These are phyloP conservation scores for Sterrhoptilus dennistouni DNA, from an alignment of 2,113 vertebrate species.

Conservation along the genomic window DNA sequence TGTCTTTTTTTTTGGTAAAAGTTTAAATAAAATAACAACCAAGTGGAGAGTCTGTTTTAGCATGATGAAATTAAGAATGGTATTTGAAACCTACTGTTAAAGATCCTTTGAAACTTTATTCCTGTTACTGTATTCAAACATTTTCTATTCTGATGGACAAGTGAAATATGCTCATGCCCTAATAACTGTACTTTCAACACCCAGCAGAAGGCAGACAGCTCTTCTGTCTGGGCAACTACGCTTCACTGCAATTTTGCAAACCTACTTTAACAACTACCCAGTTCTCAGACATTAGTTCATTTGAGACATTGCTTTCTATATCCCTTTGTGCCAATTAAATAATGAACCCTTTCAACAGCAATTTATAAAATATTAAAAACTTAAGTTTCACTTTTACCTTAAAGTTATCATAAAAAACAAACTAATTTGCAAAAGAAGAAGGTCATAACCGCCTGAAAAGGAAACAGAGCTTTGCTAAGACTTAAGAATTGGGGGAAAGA, in stretches of 20 bases:
- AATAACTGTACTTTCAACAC: background rate
- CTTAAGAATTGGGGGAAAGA: slow-evolving; percentile 51
- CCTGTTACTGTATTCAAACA: background rate
- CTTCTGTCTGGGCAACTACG: background rate
- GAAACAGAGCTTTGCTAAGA: slow-evolving; percentile 53
- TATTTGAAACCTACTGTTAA: background rate
- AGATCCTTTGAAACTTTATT: background rate
- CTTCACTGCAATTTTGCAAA: background rate
- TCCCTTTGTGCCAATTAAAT: slow-evolving; percentile 47
- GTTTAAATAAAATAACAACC: background rate
- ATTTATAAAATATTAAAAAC: slow-evolving; percentile 65
- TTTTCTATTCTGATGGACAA: background rate
- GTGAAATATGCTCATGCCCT: background rate
- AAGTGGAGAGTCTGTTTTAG: background rate
- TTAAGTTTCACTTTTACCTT: slow-evolving; percentile 61
- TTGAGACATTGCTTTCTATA: background rate
- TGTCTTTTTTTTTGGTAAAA: background rate
- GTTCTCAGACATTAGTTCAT: background rate
- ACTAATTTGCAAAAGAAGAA: slow-evolving; percentile 66
- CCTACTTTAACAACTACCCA: background rate
- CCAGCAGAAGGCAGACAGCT: background rate
- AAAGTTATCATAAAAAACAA: slow-evolving; percentile 64
- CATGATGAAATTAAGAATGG: background rate
- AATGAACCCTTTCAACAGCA: slow-evolving; percentile 54
- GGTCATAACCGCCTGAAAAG: slow-evolving; percentile 59